Evolutionary conservation across 2,113 vertebrate genomes (phyloP).

Genomic region (Hemichromis elongatus): DNA sequence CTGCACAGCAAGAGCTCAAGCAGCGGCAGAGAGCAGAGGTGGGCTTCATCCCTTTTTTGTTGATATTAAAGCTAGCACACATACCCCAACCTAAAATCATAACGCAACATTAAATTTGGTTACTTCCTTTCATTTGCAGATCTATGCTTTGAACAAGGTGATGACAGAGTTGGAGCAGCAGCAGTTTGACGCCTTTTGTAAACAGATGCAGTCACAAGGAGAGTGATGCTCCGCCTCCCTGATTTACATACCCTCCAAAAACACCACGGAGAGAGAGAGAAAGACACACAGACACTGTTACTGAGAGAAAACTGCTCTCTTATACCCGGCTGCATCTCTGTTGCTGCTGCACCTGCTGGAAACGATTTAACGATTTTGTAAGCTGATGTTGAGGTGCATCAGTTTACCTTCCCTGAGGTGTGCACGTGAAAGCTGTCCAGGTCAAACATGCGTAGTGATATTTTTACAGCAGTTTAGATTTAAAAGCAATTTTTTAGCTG

Average conservation of each 20-base stretch:
- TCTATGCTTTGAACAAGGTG: slow-evolving; percentile 93
- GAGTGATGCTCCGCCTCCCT: slow-evolving; percentile 68
- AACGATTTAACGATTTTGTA: background rate
- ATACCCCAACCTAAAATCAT: background rate
- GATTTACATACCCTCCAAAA: background rate
- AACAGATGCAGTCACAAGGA: slow-evolving; percentile 88
- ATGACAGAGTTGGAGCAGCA: slow-evolving; percentile 97
- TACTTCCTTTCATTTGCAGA: slow-evolving; percentile 60
- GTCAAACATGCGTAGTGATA: fast-evolving
- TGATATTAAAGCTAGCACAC: background rate
- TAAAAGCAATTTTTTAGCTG: background rate
- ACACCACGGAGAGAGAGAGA: background rate
- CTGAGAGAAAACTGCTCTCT: background rate
- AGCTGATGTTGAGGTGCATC: background rate
- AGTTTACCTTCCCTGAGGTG: background rate
- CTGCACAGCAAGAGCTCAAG: slow-evolving; percentile 90
- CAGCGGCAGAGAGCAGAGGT: slow-evolving; percentile 92
- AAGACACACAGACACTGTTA: background rate
- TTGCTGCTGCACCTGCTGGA: background rate
- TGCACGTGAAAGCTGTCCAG: background rate
- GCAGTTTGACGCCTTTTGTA: slow-evolving; percentile 95
- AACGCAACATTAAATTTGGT: background rate
- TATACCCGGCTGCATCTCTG: background rate
- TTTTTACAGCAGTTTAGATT: background rate
- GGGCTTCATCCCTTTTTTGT: background rate